Conservation (phyloP, 2,113 vertebrate species). For the Peucedramus taeniatus region DNA sequence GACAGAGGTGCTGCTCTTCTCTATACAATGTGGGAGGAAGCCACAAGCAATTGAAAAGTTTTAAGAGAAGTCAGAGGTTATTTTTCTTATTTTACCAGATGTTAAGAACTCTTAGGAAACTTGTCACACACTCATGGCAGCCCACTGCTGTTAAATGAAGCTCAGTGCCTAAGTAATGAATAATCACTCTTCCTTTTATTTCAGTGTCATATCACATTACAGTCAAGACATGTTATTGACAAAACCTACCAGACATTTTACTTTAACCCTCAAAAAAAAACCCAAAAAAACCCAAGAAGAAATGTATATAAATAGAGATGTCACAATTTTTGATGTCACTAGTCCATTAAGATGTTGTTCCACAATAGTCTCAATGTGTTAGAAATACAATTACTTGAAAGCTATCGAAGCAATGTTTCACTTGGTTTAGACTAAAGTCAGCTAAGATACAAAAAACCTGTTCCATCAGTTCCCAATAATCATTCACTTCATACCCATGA, state of each 20-base stretch:
- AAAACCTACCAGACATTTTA: conserved; percentile 66
- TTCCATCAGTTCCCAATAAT: background rate
- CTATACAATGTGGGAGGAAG: background rate
- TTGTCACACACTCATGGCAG: background rate
- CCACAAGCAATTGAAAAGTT: background rate
- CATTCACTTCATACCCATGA: background rate
- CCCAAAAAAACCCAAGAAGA: background rate
- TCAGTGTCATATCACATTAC: conserved; percentile 62
- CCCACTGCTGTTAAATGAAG: conserved; percentile 40
- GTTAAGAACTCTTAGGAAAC: background rate
- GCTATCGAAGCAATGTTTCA: background rate
- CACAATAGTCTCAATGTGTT: conserved; percentile 3
- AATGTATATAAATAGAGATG: conserved; percentile 36
- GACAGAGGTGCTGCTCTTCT: background rate
- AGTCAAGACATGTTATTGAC: conserved; percentile 63
- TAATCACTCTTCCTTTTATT: conserved; percentile 70
- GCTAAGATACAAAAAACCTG: background rate
- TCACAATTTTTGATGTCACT: conserved; percentile 22
- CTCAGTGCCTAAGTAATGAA: conserved; percentile 36
- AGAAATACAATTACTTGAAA: conserved; percentile 30
- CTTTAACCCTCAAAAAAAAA: conserved; percentile 28
- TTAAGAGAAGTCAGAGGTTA: background rate
- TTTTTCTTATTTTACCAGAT: background rate
- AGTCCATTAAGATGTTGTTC: background rate
- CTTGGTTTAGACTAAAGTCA: conserved; percentile 1